Conservation (phyloP, 2,113 vertebrate species). For the Capreolus pygargus region DNA sequence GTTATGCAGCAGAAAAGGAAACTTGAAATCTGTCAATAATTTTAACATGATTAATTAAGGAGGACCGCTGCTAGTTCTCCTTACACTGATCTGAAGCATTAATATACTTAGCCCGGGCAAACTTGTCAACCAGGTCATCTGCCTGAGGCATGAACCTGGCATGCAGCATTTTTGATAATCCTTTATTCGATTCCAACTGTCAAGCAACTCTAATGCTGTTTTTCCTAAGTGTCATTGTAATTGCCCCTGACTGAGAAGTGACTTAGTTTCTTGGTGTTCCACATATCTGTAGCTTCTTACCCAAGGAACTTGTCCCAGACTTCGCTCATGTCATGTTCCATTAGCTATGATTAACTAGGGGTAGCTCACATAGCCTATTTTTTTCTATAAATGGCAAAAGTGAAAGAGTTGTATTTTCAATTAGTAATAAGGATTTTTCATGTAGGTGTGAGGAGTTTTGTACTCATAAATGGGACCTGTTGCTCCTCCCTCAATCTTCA, state of each 20-base stretch:
- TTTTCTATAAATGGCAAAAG: conserved; percentile 9
- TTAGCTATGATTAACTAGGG: conserved; percentile 42
- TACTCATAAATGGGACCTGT: neutral
- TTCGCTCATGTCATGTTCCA: conserved; percentile 38
- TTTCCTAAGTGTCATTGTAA: conserved; percentile 60
- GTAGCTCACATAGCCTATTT: neutral
- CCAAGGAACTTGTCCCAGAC: conserved; percentile 38
- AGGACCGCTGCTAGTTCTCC: conserved; percentile 50
- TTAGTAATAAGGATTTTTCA: neutral
- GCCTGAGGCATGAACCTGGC: conserved; percentile 62
- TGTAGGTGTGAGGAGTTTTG: neutral
- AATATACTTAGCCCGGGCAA: conserved; percentile 62
- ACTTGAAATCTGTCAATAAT: conserved; percentile 41
- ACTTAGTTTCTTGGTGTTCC: conserved; percentile 57
- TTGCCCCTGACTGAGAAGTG: conserved; percentile 58
- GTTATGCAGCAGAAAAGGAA: conserved; percentile 9
- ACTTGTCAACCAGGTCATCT: conserved; percentile 63
- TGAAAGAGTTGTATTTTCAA: conserved; percentile 8
- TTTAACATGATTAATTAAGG: conserved; percentile 58
- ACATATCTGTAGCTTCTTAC: conserved; percentile 51
- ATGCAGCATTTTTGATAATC: conserved; percentile 63
- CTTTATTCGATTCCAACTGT: conserved; percentile 58
- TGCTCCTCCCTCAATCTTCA: neutral
- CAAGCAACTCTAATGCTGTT: conserved; percentile 41
- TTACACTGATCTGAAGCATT: conserved; percentile 66